Conservation (phyloP, 2,797 vertebrate genomes). For the Rhabdophis nuchalis region DNA sequence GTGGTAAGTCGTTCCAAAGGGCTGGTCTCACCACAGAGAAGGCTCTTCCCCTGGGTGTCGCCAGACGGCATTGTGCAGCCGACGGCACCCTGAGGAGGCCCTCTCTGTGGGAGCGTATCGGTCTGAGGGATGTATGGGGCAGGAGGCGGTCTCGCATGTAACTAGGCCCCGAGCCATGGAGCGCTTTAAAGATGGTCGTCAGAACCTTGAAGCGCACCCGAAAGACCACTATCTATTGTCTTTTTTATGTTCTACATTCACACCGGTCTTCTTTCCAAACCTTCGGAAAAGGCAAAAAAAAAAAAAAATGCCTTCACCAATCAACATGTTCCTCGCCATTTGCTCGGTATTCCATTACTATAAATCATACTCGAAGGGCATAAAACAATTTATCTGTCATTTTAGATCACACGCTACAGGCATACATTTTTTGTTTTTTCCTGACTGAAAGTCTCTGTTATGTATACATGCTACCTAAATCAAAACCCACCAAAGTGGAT, state of each 20-base stretch:
- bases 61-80: no score
- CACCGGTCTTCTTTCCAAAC: constrained; percentile 7
- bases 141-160: no score
- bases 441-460: constrained; percentile 27
- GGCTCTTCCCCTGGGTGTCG: no score
- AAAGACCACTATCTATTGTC: no score
- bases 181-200: no score
- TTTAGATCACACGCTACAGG: not conserved
- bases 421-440: constrained; percentile 42
- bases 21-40: no score
- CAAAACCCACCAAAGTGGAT: constrained; percentile 24
- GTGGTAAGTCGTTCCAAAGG: no score
- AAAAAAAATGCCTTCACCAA: not conserved
- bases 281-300: constrained; percentile 35
- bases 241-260: constrained; percentile 36
- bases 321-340: not conserved
- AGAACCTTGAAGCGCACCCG: no score
- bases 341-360: not conserved
- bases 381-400: not conserved
- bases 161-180: no score
- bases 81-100: no score
- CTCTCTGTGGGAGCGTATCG: no score
- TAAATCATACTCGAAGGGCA: not conserved
- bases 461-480: constrained; percentile 49
- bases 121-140: no score